phyloP scores from a whole-genome alignment of 2,113 vertebrate genomes.

The Anolis sagrei region DNA sequence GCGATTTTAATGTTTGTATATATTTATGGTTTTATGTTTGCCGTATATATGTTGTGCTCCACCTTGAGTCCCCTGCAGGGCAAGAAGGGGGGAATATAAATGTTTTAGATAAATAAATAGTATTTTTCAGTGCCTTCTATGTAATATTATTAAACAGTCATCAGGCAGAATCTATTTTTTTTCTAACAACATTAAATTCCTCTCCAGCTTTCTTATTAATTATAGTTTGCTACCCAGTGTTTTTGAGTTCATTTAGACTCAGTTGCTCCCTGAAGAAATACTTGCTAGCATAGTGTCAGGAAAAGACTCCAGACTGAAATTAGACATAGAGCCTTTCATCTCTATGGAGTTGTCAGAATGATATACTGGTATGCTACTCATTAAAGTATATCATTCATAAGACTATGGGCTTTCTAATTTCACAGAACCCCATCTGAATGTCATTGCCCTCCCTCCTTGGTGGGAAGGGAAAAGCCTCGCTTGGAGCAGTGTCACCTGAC shows the following conservation, averaged over 20 bases:
- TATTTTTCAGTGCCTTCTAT: constrained; percentile 68
- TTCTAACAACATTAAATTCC: constrained; percentile 65
- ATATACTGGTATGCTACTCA: constrained; percentile 53
- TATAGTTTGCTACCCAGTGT: constrained; percentile 63
- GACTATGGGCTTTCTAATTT: constrained; percentile 37
- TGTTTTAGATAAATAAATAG: too few relatives aligned
- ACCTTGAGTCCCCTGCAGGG: too few relatives aligned
- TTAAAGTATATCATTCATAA: constrained; percentile 46
- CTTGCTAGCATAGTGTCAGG: constrained; percentile 62
- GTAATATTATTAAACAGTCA: constrained; percentile 67
- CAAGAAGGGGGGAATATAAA: too few relatives aligned
- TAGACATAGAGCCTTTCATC: constrained; percentile 44
- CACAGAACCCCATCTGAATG: constrained; percentile 4
- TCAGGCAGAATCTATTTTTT: constrained; percentile 64
- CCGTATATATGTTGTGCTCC: too few relatives aligned
- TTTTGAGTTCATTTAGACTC: constrained; percentile 61
- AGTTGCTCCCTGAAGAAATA: constrained; percentile 52
- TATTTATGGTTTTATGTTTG: too few relatives aligned
- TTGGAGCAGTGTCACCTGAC: neutral
- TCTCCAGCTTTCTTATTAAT: constrained; percentile 66
- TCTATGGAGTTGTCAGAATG: constrained; percentile 50
- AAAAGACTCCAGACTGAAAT: constrained; percentile 51
- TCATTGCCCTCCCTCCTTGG: neutral
- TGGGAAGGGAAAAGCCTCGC: neutral
- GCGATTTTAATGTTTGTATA: too few relatives aligned